Conservation (phyloP, 2,888 invertebrate species). For the Andrena minutula region DNA sequence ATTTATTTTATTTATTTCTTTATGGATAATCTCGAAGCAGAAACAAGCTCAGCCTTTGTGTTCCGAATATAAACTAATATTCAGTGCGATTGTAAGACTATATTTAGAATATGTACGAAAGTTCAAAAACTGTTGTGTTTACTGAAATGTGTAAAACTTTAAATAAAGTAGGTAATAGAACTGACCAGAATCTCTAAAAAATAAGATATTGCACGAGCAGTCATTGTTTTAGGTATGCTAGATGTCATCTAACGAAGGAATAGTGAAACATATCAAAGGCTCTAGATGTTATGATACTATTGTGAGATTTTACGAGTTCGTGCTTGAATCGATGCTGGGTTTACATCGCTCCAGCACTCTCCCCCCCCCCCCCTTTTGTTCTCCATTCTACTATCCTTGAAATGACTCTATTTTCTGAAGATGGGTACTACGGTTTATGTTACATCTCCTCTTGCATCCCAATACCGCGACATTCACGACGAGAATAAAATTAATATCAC, state of each 20-base stretch:
- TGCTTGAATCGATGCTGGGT: slow-evolving; percentile 55
- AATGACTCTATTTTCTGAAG: slow-evolving; percentile 61
- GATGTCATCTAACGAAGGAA: slow-evolving; percentile 33
- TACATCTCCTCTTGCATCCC: background rate
- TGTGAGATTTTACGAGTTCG: slow-evolving; percentile 73
- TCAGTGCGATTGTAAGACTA: too few relatives aligned
- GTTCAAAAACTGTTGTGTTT: too few relatives aligned
- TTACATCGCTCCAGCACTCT: slow-evolving; percentile 40
- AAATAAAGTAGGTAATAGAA: background rate
- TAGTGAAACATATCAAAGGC: slow-evolving; percentile 46
- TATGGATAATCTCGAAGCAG: too few relatives aligned
- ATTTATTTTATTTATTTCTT: too few relatives aligned
- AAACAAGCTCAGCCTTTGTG: too few relatives aligned
- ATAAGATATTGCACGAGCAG: slow-evolving; percentile 10
- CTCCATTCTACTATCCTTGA: slow-evolving; percentile 29
- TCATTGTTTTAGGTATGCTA: slow-evolving; percentile 34
- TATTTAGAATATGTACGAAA: too few relatives aligned
- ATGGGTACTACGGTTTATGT: slow-evolving; percentile 30
- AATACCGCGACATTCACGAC: slow-evolving; percentile 10
- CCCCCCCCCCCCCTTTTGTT: slow-evolving; percentile 24
- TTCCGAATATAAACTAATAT: too few relatives aligned
- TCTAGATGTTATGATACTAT: slow-evolving; percentile 69
- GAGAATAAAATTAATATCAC: slow-evolving; percentile 10
- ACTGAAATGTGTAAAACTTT: background rate
- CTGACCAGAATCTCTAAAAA: slow-evolving; percentile 29